Evolutionary conservation across 1,140 invertebrate genomes (phyloP).

Genomic region (Pseudomyrmex sp.): DNA sequence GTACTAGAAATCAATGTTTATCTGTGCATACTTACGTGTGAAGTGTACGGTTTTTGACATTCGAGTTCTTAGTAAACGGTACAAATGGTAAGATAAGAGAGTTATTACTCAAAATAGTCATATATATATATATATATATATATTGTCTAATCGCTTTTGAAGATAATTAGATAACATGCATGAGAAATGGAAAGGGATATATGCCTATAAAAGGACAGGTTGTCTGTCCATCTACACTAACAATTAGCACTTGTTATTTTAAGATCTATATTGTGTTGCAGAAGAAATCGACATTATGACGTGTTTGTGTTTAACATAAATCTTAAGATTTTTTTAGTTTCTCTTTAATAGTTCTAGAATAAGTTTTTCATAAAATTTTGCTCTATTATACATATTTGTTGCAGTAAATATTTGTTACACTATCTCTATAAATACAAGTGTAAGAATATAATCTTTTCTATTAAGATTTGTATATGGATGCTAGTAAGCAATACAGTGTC

Average conservation of each 20-base stretch:
- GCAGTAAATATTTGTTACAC: no score
- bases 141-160: neutral
- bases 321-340: no score
- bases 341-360: no score
- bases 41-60: neutral
- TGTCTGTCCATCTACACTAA: neutral
- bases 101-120: neutral
- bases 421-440: no score
- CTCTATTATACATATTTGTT: no score
- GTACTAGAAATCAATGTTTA: constrained; percentile 5
- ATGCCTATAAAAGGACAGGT: constrained; percentile 59
- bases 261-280: neutral
- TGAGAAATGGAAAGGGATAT: constrained; percentile 25
- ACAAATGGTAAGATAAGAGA: constrained; percentile 62
- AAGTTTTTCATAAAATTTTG: no score
- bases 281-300: neutral
- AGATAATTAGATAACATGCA: constrained; percentile 4
- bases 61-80: neutral
- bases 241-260: neutral
- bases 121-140: no score
- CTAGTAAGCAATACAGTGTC: no score
- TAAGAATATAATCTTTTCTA: no score
- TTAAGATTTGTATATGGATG: no score
- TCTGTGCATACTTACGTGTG: neutral
- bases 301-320: neutral